Conservation (phyloP, 2,888 invertebrate genomes). For the Polylopha cassiicola region DNA sequence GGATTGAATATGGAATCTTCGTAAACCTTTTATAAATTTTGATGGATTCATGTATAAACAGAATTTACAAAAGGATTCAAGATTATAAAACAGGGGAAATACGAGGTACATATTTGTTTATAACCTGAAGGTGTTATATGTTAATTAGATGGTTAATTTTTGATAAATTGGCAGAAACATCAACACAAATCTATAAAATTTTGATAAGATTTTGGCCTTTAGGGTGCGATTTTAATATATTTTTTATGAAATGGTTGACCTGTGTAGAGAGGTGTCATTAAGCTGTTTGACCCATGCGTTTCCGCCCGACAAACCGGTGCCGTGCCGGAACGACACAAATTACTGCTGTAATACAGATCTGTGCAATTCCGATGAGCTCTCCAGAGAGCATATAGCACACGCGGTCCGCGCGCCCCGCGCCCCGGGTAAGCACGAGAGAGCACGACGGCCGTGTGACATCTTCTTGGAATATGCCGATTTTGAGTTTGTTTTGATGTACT, state of each 20-base stretch:
- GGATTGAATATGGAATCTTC: conserved; percentile 8
- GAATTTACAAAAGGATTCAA: background rate
- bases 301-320: conserved; percentile 72
- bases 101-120: conserved; percentile 23
- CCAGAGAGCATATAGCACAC: conserved; percentile 52
- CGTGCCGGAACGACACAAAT: conserved; percentile 57
- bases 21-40: conserved; percentile 29
- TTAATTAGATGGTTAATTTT: conserved; percentile 14
- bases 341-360: conserved; percentile 67
- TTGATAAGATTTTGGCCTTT: conserved; percentile 28
- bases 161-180: conserved; percentile 56
- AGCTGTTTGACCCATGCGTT: conserved; percentile 77
- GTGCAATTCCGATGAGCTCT: conserved; percentile 65
- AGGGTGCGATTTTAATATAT: conserved; percentile 45
- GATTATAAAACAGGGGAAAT: background rate
- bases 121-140: conserved; percentile 1
- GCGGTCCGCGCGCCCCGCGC: conserved; percentile 45
- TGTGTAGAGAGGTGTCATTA: conserved; percentile 70
- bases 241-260: conserved; percentile 57
- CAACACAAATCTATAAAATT: conserved; percentile 49
- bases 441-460: conserved; percentile 58
- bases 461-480: conserved; percentile 58
- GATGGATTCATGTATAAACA: background rate
- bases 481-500: conserved; percentile 71
- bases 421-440: conserved; percentile 59